Conservation (phyloP, 2,113 vertebrate species). For the Petroica traversi region DNA sequence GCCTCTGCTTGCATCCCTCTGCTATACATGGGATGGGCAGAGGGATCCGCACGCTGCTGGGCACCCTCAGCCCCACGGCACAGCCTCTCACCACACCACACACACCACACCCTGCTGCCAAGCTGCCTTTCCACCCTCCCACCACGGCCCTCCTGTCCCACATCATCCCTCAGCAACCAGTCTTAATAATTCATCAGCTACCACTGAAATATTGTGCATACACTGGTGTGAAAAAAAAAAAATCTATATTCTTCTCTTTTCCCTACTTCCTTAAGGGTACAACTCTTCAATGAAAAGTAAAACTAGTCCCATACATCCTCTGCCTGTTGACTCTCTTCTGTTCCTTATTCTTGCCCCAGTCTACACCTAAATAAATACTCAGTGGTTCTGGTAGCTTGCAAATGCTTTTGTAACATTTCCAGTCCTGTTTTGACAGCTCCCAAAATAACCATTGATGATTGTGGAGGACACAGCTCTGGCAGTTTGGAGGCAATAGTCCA, state of each 20-base stretch:
- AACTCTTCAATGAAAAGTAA: not conserved
- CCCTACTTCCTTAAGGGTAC: not conserved
- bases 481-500: not conserved
- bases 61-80: not conserved
- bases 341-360: not conserved
- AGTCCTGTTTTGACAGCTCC: not conserved
- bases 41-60: not conserved
- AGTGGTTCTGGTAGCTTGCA: not conserved
- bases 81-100: not conserved
- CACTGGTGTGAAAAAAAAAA: not conserved
- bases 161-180: not conserved
- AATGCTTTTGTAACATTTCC: not conserved
- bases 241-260: not conserved
- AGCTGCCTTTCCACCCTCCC: not conserved
- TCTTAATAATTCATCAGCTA: not conserved
- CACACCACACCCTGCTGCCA: not conserved
- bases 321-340: not conserved
- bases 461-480: not conserved
- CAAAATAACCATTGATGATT: not conserved
- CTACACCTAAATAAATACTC: not conserved
- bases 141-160: not conserved
- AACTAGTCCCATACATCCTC: not conserved
- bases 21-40: rapidly evolving
- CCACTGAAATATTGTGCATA: not conserved
- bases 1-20: not conserved